Conservation (phyloP, 2,797 vertebrate species). For the Tragelaphus eurycerus region DNA sequence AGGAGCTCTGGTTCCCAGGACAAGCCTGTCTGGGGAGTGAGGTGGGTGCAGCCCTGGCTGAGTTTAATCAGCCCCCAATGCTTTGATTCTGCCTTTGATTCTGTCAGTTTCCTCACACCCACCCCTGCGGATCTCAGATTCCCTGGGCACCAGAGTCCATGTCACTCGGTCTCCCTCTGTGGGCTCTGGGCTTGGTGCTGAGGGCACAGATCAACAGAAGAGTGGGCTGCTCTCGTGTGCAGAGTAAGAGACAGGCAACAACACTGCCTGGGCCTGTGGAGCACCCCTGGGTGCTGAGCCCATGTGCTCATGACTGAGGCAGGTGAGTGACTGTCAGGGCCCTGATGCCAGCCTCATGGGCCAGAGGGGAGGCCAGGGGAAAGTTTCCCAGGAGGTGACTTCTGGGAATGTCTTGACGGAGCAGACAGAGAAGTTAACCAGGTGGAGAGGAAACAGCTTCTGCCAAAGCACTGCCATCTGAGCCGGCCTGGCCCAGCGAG, state of each 20-base stretch:
- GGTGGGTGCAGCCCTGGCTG: not conserved
- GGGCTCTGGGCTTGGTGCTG: not conserved
- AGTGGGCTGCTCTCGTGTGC: not conserved
- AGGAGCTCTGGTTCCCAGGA: not conserved
- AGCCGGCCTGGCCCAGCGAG: accelerated
- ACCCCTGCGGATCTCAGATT: not conserved
- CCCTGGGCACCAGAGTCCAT: not conserved
- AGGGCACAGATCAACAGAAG: not conserved
- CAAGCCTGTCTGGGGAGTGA: not conserved
- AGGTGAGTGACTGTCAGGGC: not conserved
- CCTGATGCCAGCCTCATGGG: not conserved
- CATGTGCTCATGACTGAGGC: not conserved
- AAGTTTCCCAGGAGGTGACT: not conserved
- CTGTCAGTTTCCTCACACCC: not conserved
- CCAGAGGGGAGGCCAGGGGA: not conserved
- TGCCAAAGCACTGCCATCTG: accelerated
- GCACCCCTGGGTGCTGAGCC: not conserved
- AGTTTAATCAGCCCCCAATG: not conserved
- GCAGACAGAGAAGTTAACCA: not conserved
- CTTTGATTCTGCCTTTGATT: not conserved
- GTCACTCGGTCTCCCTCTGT: not conserved
- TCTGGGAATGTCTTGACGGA: not conserved
- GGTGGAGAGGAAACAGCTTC: not conserved
- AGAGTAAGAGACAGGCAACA: not conserved
- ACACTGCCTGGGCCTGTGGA: not conserved